Conservation (phyloP, 2,113 vertebrate species). For the Litocranius walleri region DNA sequence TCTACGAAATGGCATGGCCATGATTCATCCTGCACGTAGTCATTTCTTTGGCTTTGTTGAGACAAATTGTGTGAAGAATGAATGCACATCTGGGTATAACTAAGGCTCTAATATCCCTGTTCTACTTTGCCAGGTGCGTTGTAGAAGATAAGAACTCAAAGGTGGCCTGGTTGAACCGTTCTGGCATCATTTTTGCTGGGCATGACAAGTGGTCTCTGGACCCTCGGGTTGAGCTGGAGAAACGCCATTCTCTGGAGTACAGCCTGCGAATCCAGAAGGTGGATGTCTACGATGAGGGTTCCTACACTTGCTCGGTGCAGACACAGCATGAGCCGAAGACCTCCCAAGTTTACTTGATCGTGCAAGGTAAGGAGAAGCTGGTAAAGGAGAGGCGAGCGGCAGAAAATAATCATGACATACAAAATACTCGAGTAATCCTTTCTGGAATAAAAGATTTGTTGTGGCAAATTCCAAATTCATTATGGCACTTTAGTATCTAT, state of each 20-base stretch:
- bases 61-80: not conserved
- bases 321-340: constrained; percentile 96
- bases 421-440: not conserved
- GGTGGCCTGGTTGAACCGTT: constrained; percentile 99
- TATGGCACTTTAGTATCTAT: not conserved
- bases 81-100: not conserved
- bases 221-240: constrained; percentile 96
- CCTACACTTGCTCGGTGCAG: constrained; percentile 98
- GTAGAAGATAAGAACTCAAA: constrained; percentile 98
- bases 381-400: not conserved
- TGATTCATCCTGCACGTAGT: not conserved
- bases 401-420: not conserved
- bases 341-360: constrained; percentile 96
- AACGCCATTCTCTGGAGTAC: constrained; percentile 96
- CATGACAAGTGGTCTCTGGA: constrained; percentile 99
- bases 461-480: not conserved
- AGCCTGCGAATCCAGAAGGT: constrained; percentile 99
- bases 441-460: not conserved
- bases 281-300: constrained; percentile 96
- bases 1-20: not conserved
- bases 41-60: constrained; percentile 20
- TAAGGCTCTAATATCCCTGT: constrained; percentile 14
- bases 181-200: constrained; percentile 98
- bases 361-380: constrained; percentile 90
- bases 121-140: constrained; percentile 87